phyloP scores from a whole-genome alignment of 2,888 invertebrate genomes.

The Agrochola circellaris region DNA sequence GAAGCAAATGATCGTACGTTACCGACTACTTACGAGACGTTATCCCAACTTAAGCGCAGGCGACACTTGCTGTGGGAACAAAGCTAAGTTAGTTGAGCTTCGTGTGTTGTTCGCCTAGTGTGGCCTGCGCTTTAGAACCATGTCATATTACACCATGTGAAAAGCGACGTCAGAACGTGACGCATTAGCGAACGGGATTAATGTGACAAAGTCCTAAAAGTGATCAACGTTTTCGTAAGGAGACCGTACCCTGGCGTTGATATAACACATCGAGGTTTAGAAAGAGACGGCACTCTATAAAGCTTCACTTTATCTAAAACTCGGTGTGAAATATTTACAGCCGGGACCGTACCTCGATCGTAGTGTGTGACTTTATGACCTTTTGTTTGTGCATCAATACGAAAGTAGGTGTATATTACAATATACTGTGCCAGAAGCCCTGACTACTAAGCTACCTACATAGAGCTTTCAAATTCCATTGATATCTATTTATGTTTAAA shows the following conservation, averaged over 20 bases:
- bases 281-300: constrained; percentile 2
- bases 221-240: constrained; percentile 15
- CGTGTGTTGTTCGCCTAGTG: too few species aligned
- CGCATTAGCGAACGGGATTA: not conserved
- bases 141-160: too few species aligned
- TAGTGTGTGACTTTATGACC: constrained; percentile 50
- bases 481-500: constrained; percentile 1
- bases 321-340: constrained; percentile 8
- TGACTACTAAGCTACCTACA: constrained; percentile 29
- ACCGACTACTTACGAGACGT: constrained; percentile 4
- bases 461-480: not conserved
- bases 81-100: too few species aligned
- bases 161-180: too few species aligned
- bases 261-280: constrained; percentile 13
- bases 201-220: constrained; percentile 20
- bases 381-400: constrained; percentile 39
- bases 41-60: not conserved
- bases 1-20: constrained; percentile 55
- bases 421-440: constrained; percentile 35
- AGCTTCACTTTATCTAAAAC: constrained; percentile 8
- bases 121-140: too few species aligned
- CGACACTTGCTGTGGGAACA: too few species aligned
- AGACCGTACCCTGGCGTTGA: not conserved
- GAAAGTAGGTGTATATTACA: constrained; percentile 47
- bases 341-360: constrained; percentile 19